Base-by-base conservation (phyloP, 2,113 vertebrate genomes). In the Embiotoca jacksoni region DNA sequence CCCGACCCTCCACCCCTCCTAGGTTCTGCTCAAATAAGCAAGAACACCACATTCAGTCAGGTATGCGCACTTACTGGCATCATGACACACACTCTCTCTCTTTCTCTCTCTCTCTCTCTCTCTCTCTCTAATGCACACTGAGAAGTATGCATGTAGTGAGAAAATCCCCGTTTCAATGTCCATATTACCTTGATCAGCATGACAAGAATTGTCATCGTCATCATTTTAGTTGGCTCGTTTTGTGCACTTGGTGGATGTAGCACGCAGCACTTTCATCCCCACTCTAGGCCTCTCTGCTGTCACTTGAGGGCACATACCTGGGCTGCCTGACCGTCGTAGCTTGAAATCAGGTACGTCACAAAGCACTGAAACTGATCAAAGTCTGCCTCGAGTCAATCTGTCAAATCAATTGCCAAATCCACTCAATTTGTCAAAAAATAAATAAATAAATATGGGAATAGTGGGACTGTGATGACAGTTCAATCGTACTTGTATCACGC, bases 401-500 rank as follows among this genome's bases (percentile, higher is more conserved):
- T 75, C 54, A 49, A 11, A 11, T 72, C 72, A 61, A 85, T 52
- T 58, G 56, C 60, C 70, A 77, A 81, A 90, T 74, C 65, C 31
- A 80, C 81, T 88, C 60, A 74, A 44, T 78, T 75, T 71, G 30
- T 32, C 56, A 14, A 55, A 62, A 52, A 83, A 60, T 71, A 70
- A 88, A 86, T 37, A 75, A 46, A 11, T 11, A 46, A 46, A 7
- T 2, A 46, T 46, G 7, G 56, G 14, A 81, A 62, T 61, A 67
- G 61, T 72, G 85, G 91, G 84, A 89, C 79, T 76, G 57, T 74
- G 74, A 90, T 91, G 91, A 89, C 55, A 63, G 84, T 73, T 86
- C 66, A 72, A 11, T 50, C 16, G 3, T 79, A 62, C 83, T 75
- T 76, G 50, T 84, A 84, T 81, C 64, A 23, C 23, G 1, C 23